Base-by-base conservation (phyloP, 2,797 vertebrate species). In the Cephalopachus bancanus region DNA sequence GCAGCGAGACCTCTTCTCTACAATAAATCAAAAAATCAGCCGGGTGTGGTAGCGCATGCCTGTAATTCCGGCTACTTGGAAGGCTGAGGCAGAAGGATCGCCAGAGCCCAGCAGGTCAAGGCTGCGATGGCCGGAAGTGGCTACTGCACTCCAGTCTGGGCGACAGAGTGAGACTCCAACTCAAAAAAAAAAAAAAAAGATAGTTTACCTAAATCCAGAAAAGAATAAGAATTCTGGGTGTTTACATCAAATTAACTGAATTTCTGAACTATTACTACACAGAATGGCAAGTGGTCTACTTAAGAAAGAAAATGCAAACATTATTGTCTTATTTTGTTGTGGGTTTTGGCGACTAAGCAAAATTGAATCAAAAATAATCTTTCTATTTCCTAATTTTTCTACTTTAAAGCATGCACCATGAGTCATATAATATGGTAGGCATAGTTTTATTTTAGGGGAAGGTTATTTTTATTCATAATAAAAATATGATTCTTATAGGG, bases 311-410 rank as follows among this genome's bases (percentile, higher is more conserved):
- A 89, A 74, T 1, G 76, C 51, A 57, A 89, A 86, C 22, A 19
- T 44, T 26, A 79, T 22, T 64, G 69, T 6, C 72, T 88, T 95
- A 55, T 79, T 92, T 92, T 84, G 19, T 60, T 95, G 84, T 83
- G 53, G 16, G n/a, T 95, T 94, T 92, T 95, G 89, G 92, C 92
- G 78, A 95, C 62, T 90, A 97, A 97, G 95, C 62, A 95, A 51
- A 85, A 72, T 26, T 92, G 59, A 97, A 79, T 96, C 88, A 64
- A 95, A 95, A 92, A 94, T 26, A 92, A 90, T 74, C 51, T 71
- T 87, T 74, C 67, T 88, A 30, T 53, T 65, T 96, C 28, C 49
- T 33, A 88, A 84, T 92, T 90, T 28, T 59, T 85, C 51, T 75
- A 80, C 60, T 94, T 84, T 74, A 28, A 96, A 88, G 19, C 24